phyloP scores from a whole-genome alignment of 2,888 invertebrate species.

The Phrixothrix hirtus region DNA sequence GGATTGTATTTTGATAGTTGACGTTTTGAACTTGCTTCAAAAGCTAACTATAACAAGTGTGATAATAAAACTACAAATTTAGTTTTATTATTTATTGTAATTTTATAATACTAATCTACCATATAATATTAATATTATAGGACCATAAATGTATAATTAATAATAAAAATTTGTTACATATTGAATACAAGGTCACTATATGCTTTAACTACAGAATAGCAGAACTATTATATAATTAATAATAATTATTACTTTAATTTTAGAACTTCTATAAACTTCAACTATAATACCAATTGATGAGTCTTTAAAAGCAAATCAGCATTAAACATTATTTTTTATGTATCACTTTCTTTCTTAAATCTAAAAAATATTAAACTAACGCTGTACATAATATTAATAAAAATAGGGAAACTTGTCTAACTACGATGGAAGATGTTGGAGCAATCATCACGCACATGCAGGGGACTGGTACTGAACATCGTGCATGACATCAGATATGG shows the following conservation, averaged over 20 bases:
- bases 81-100: conserved; percentile 20
- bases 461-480: conserved; percentile 23
- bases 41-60: too few species aligned
- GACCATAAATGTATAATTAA: conserved; percentile 34
- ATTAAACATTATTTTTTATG: conserved; percentile 22
- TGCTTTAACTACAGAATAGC: conserved; percentile 25
- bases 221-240: conserved; percentile 14
- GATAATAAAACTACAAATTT: conserved; percentile 1
- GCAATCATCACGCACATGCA: conserved; percentile 31
- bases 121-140: conserved; percentile 36
- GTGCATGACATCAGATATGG: conserved; percentile 42
- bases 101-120: conserved; percentile 34
- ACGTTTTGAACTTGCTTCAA: too few species aligned
- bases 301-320: conserved; percentile 26
- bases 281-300: conserved; percentile 22
- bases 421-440: conserved; percentile 35
- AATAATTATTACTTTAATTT: conserved; percentile 6
- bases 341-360: conserved; percentile 39
- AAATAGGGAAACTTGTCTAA: conserved; percentile 21
- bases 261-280: conserved; percentile 24
- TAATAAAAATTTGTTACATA: conserved; percentile 27
- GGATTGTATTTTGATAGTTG: too few species aligned
- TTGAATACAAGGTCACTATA: conserved; percentile 12
- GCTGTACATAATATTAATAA: conserved; percentile 46
- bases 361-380: conserved; percentile 38